Evolutionary conservation across 2,113 vertebrate genomes (phyloP).

Genomic region (Erythrocercus mccallii): DNA sequence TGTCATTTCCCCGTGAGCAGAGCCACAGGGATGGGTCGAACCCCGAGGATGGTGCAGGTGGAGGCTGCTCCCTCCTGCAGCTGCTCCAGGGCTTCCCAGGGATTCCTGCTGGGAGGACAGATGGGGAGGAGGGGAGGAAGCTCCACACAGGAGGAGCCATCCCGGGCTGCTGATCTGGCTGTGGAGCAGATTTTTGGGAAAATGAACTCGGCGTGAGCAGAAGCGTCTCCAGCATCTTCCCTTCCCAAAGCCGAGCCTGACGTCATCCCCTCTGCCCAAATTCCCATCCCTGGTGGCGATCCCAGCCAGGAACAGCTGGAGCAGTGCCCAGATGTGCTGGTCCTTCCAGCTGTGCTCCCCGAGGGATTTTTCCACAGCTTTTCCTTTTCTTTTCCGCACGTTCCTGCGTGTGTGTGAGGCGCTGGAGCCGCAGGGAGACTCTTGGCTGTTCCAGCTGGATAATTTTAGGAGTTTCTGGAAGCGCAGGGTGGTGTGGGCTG

Average conservation of each 20-base stretch:
- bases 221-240: not conserved
- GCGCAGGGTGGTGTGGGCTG: not conserved
- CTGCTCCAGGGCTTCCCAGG: not conserved
- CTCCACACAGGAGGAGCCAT: not conserved
- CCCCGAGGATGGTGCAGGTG: accelerated
- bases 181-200: not conserved
- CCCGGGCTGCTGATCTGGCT: not conserved
- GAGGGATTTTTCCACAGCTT: not conserved
- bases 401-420: accelerated
- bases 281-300: not conserved
- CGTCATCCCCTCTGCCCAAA: not conserved
- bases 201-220: accelerated
- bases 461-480: not conserved
- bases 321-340: not conserved
- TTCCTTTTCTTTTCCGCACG: accelerated
- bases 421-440: not conserved
- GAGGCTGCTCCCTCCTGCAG: not conserved
- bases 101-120: not conserved
- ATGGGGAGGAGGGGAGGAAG: not conserved
- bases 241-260: not conserved
- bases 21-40: not conserved
- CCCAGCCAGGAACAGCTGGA: not conserved
- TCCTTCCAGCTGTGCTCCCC: not conserved
- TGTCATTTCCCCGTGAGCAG: not conserved
- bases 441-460: not conserved